These are phyloP conservation scores for Myotis myotis DNA, from an alignment of 2,797 vertebrate genomes.

Conservation along the genomic window DNA sequence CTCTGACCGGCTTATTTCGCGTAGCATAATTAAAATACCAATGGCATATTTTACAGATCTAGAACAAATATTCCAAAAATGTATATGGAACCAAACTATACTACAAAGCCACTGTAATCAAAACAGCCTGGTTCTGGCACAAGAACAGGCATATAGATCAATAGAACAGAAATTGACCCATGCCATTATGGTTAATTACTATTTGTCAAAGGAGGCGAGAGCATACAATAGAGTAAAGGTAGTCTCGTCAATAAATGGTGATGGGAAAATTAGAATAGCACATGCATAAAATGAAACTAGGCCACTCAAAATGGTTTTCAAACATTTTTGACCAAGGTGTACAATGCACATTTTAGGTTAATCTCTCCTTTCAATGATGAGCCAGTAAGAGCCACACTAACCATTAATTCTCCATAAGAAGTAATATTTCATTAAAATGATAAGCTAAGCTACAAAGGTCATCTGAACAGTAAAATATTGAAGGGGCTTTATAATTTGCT, in stretches of 20 bases:
- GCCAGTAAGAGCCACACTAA: not conserved
- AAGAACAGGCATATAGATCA: not conserved
- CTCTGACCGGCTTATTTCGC: not conserved
- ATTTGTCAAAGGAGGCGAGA: not conserved
- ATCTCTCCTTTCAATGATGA: not conserved
- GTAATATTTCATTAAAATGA: not conserved
- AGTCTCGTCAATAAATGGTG: not conserved
- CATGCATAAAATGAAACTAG: not conserved
- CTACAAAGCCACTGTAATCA: not conserved
- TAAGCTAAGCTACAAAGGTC: not conserved
- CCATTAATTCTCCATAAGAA: not conserved
- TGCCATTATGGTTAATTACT: not conserved
- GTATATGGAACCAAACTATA: not conserved
- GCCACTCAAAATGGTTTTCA: not conserved
- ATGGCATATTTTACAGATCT: not conserved
- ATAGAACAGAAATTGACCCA: not conserved
- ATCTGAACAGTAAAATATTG: not conserved
- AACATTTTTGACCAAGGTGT: not conserved
- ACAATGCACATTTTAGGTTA: not conserved
- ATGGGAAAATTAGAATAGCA: not conserved
- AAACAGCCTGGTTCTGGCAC: not conserved
- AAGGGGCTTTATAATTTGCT: constrained; percentile 16
- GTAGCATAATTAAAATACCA: not conserved
- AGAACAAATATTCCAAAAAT: not conserved
- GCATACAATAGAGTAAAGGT: not conserved